Percentiles rank a stretch among this genome's conserved stretches.
phyloP scores from a whole-genome alignment of 2,888 invertebrate genomes.

The Ochropleura leucogaster region DNA sequence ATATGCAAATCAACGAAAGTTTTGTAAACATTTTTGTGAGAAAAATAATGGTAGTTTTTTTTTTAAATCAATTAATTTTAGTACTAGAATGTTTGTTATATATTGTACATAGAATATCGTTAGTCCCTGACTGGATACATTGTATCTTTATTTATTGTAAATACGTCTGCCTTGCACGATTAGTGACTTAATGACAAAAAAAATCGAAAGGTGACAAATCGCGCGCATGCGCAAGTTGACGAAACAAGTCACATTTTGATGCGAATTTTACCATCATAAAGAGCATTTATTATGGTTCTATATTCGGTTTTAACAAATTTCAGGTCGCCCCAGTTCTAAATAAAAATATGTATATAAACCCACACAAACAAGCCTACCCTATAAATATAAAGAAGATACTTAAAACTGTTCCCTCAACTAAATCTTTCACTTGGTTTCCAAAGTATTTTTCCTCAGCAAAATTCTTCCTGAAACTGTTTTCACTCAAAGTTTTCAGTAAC shows the following conservation, averaged over 20 bases:
- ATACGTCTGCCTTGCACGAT: too few relatives aligned
- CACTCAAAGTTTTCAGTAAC: conserved; percentile 24
- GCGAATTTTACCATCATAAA: not conserved
- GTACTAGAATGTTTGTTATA: too few relatives aligned
- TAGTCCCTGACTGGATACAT: too few relatives aligned
- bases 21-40: too few relatives aligned
- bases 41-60: too few relatives aligned
- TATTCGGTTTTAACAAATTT: not conserved
- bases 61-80: too few relatives aligned
- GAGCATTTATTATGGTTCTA: not conserved
- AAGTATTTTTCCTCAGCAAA: conserved; percentile 44
- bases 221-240: too few relatives aligned
- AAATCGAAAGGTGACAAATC: too few relatives aligned
- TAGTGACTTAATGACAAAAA: too few relatives aligned
- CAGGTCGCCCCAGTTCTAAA: not conserved
- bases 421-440: not conserved
- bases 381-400: conserved; percentile 20
- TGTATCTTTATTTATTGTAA: too few relatives aligned
- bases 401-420: conserved; percentile 13
- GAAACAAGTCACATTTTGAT: not conserved
- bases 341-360: not conserved
- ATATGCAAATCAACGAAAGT: too few relatives aligned
- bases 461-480: conserved; percentile 39
- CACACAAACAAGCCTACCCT: not conserved
- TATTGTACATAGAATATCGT: too few relatives aligned